Evolutionary conservation across 2,113 vertebrate genomes (phyloP), one percentile per base, ranked within the genome.

Genomic region (Brachypodius melanocephalos): DNA sequence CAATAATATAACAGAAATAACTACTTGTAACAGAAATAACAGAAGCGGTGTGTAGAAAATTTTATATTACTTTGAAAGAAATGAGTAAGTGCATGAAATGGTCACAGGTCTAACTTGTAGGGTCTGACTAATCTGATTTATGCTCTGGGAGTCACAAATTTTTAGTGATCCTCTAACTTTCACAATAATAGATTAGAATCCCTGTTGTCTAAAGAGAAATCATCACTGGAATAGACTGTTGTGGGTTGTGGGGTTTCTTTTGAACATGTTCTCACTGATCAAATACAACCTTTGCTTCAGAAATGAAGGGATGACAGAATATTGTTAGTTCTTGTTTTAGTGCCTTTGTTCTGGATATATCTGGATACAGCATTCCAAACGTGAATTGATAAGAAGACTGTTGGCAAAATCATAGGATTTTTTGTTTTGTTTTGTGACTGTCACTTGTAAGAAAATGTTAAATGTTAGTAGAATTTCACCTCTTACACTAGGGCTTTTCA

Each of bases 51-150:
- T 48, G 18, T 76, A 26, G 62, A 89, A 76, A 83, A 58, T 67
- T 76, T 79, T 67, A 31, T 92, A 26, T 93, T 85, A 46, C 68
- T 80, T 42, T 55, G 85, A 55, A 85, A 93, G 72, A 93, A 93
- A 93, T 43, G 4, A 61, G 12, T 85, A 73, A 49, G 31, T 84
- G 69, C 58, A 19, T 67, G 65, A 73, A 91, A 43, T 93, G 28
- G 81, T 89, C 68, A 76, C 34, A 40, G 88, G 82, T 83, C 57
- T 78, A n/a, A 68, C 34, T 90, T 55, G 40, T 40, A 59, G 43
- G 3, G 46, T 28, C 78, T 71, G 76, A 13, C 36, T 11, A 36
- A 17, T 14, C 84, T 31, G 42, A 77, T 61, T 69, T 77, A 54
- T 74, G 72, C 89, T 89, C 25, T 58, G 29, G 84, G 26, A 83